Evolutionary conservation across 2,113 vertebrate species (phyloP), one percentile per base, ranked within the genome.

Genomic region (Carassius carassius): DNA sequence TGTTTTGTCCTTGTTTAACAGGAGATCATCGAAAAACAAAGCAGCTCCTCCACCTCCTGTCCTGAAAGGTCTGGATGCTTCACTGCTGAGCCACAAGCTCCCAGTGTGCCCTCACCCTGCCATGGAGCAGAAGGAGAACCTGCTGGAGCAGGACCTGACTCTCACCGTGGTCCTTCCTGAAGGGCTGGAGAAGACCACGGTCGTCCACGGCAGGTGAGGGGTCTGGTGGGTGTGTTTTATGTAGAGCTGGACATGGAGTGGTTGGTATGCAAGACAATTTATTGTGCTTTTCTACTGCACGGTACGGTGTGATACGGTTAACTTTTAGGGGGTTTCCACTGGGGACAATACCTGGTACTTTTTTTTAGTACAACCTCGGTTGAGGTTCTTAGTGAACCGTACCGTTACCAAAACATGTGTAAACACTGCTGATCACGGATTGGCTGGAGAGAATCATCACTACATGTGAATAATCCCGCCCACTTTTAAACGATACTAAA

Each of bases 71-170:
- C 7, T 87, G 89, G 92, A 93, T 82, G 89, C 91, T 84, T 90
- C 93, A 82, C 89, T 91, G 1, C 91, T 91, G 58, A 32, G 29
- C 74, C 94, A 93, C 90, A 94, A 90, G 86, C 90, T 89, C 78
- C 93, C 86, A 81, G 93, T 87, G 92, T 94, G 74, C 74, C 86
- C 89, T 83, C 88, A 87, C 81, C 88, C 93, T 67, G 89, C 88
- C 84, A 98, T 97, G 96, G 98, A 99, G 65, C 96, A 96, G 90
- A 97, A 97, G 83, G 97, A 98, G 88, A 96, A 94, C 86, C 88
- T 93, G 9, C 91, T 94, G 0, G 96, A 99, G 87, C 94, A 94
- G 92, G 96, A 99, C 49, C 94, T 99, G 83, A 94, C 95, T 35
- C 91, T 99, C 32, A 93, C 92, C 0, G 98, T 99, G 84, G 93